phyloP scores from a whole-genome alignment of 2,113 vertebrate genomes.

The Asarcornis scutulata region DNA sequence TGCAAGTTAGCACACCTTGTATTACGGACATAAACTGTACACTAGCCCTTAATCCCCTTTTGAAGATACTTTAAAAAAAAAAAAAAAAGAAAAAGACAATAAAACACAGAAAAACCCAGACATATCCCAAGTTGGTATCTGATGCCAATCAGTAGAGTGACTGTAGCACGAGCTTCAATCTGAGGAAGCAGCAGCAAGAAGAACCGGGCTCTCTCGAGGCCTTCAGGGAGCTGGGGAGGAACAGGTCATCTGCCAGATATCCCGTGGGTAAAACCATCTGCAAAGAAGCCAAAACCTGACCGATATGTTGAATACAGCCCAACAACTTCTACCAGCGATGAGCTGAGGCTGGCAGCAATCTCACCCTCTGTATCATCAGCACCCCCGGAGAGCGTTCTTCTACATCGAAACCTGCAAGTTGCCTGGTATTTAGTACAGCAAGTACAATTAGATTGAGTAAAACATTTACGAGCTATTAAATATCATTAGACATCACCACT shows the following conservation, averaged over 20 bases:
- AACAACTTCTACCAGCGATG: not conserved
- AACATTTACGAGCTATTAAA: not conserved
- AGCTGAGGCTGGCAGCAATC: not conserved
- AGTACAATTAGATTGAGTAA: not conserved
- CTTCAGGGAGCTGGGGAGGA: not conserved
- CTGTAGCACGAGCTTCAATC: not conserved
- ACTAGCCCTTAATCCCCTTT: not conserved
- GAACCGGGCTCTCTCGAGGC: not conserved
- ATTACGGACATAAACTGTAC: accelerated
- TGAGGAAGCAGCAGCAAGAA: not conserved
- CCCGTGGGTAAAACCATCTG: accelerated
- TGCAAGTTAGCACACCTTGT: not conserved
- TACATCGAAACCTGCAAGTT: not conserved
- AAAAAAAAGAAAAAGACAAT: not conserved
- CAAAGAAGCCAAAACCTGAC: not conserved
- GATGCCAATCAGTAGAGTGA: not conserved
- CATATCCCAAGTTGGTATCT: not conserved
- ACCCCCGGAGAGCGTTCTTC: not conserved
- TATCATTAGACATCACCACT: not conserved
- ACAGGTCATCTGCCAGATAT: not conserved
- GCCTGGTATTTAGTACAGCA: not conserved
- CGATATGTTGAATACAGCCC: not conserved
- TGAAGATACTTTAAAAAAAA: not conserved
- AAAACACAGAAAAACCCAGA: not conserved
- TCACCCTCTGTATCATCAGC: not conserved